phyloP scores from a whole-genome alignment of 2,888 invertebrate species.

The Amiota mariae region DNA sequence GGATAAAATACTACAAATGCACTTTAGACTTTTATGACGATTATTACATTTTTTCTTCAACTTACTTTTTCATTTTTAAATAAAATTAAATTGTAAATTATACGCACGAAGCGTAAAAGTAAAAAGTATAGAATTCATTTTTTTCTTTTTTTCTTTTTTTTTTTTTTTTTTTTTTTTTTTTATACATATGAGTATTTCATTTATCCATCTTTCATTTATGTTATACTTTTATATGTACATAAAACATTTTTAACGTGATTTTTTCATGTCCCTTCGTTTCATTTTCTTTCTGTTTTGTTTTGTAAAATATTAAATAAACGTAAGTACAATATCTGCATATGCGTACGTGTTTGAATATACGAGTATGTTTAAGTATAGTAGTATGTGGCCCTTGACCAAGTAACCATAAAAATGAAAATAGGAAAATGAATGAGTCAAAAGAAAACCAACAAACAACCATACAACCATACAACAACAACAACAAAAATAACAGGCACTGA shows the following conservation, averaged over 20 bases:
- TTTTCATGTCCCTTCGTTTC: not conserved
- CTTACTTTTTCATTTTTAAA: constrained; percentile 25
- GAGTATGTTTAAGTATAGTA: constrained; percentile 36
- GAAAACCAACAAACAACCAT: not conserved
- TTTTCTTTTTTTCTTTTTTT: not conserved
- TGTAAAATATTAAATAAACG: no score
- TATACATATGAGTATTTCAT: not conserved
- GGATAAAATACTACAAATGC: constrained; percentile 30
- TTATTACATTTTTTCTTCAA: constrained; percentile 45
- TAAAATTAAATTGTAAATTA: constrained; percentile 55
- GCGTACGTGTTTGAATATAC: constrained; percentile 28
- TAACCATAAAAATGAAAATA: constrained; percentile 58
- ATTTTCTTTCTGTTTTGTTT: no score
- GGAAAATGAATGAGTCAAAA: constrained; percentile 8
- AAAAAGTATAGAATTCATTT: not conserved
- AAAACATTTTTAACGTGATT: constrained; percentile 58
- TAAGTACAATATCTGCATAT: not conserved
- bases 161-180: not conserved
- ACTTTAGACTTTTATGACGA: constrained; percentile 44
- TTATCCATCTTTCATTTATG: not conserved
- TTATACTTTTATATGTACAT: constrained; percentile 27
- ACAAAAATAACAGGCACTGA: not conserved
- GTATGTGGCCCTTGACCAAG: constrained; percentile 63
- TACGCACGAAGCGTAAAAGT: constrained; percentile 19
- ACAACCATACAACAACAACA: not conserved